phyloP scores from a whole-genome alignment of 2,888 invertebrate species.

The Mythimna albipuncta region DNA sequence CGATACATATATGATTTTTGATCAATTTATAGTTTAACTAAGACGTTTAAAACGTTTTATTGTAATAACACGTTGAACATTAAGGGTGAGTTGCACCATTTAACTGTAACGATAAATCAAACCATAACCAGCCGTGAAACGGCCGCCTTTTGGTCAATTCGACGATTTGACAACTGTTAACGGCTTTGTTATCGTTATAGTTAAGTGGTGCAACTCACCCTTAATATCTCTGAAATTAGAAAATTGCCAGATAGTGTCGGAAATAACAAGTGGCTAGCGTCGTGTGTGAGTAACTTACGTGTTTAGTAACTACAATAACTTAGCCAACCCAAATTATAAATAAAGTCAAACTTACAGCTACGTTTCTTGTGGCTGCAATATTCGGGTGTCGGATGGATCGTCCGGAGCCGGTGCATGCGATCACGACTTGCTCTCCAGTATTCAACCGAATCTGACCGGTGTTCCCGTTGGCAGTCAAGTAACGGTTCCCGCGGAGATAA shows the following conservation, averaged over 20 bases:
- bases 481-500: slow-evolving; percentile 84
- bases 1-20: too few species aligned
- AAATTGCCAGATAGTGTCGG: neutral
- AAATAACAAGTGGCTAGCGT: neutral
- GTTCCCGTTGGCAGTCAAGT: slow-evolving; percentile 78
- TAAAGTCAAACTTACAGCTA: slow-evolving; percentile 45
- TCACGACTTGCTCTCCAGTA: slow-evolving; percentile 76
- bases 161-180: too few species aligned
- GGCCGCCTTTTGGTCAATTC: too few species aligned
- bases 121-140: too few species aligned
- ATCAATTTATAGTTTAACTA: neutral
- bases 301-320: neutral
- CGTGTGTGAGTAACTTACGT: neutral
- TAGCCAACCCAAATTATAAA: neutral
- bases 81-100: too few species aligned
- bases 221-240: neutral
- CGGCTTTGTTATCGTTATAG: too few species aligned
- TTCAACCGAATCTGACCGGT: slow-evolving; percentile 77
- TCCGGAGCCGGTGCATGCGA: slow-evolving; percentile 81
- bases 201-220: too few species aligned
- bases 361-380: slow-evolving; percentile 62
- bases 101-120: too few species aligned
- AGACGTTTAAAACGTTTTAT: neutral
- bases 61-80: neutral
- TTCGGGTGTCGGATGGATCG: slow-evolving; percentile 80